Percentiles rank a stretch among this genome's conserved stretches.
Conservation (phyloP, 2,888 invertebrate species). For the Tricholauxania praeusta region DNA sequence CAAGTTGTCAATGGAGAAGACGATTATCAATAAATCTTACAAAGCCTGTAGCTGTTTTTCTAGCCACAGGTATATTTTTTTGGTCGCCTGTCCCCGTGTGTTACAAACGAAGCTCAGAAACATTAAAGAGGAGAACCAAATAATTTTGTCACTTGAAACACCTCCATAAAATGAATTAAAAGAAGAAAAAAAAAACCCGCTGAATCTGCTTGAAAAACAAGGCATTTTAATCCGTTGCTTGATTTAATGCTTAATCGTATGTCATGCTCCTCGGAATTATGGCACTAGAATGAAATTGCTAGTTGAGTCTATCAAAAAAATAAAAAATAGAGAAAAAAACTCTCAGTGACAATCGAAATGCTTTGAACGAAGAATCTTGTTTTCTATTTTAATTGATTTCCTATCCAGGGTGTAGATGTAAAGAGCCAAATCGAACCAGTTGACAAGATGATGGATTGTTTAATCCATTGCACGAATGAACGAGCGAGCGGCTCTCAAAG, state of each 20-base stretch:
- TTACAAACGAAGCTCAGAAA: background rate
- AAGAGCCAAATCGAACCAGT: slow-evolving; percentile 17
- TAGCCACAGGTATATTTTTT: background rate
- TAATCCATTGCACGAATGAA: slow-evolving; percentile 32
- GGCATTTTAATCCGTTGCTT: slow-evolving; percentile 1
- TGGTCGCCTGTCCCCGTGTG: no score
- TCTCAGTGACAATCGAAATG: slow-evolving; percentile 10
- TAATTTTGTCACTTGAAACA: slow-evolving; percentile 27
- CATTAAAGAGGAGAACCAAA: background rate
- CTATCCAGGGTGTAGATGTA: background rate
- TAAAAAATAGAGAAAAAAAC: no score
- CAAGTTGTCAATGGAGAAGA: background rate
- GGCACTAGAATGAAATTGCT: background rate
- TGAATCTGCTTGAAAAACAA: slow-evolving; percentile 23
- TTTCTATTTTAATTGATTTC: slow-evolving; percentile 34
- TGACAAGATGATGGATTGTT: slow-evolving; percentile 34
- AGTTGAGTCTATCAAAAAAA: slow-evolving; percentile 18
- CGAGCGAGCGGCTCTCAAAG: slow-evolving; percentile 7
- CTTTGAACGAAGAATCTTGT: slow-evolving; percentile 11
- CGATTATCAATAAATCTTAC: slow-evolving; percentile 12
- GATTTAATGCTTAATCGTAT: slow-evolving; percentile 10
- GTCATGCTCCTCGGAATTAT: slow-evolving; percentile 19
- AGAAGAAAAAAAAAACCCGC: background rate
- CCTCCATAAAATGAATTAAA: background rate
- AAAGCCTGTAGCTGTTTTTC: background rate